Evolutionary conservation across 2,113 vertebrate genomes (phyloP), one percentile per base, ranked within the genome.

Genomic region (Plectropomus leopardus): DNA sequence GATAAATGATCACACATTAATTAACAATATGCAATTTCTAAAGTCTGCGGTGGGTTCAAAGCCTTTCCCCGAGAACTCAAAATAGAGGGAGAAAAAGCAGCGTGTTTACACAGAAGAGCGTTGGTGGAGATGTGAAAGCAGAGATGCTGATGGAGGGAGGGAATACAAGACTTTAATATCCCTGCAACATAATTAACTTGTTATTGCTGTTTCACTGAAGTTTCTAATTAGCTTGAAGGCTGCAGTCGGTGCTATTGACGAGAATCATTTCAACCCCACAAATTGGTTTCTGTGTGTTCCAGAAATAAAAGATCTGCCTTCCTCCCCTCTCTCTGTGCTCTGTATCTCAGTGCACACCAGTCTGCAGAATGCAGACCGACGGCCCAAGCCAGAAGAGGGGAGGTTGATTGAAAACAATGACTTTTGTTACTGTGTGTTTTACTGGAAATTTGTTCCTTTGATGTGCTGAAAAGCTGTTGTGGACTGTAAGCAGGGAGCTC

Each of bases 201-300:
- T 93, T 92, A 91, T 89, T 92, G 89, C 87, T 76, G 82, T 92
- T 90, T 90, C 86, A 86, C 63, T 84, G 78, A 84, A 91, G 91
- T 88, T 89, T 85, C 85, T 92, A 93, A 94, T 93, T 89, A 93
- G 89, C 91, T 86, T 85, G 76, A 92, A 85, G 81, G 84, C 81
- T 85, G 80, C 86, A 89, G 72, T 66, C 80, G 26, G 66, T 55
- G 76, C 78, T 80, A 73, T 80, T 91, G 88, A 91, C 79, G 59
- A 75, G 76, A 88, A 92, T 84, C 65, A 88, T 89, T 91, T 86
- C 72, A 78, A 36, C 63, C 64, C 63, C 76, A 60, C 86, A 92
- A 93, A 92, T 89, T 89, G 80, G 81, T 88, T 91, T 93, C 44
- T 67, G 76, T 69, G 77, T 85, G 26, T 17, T 79, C 57, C 66